Evolutionary conservation across 2,888 invertebrate genomes (phyloP).

Genomic region (Gerris lacustris): DNA sequence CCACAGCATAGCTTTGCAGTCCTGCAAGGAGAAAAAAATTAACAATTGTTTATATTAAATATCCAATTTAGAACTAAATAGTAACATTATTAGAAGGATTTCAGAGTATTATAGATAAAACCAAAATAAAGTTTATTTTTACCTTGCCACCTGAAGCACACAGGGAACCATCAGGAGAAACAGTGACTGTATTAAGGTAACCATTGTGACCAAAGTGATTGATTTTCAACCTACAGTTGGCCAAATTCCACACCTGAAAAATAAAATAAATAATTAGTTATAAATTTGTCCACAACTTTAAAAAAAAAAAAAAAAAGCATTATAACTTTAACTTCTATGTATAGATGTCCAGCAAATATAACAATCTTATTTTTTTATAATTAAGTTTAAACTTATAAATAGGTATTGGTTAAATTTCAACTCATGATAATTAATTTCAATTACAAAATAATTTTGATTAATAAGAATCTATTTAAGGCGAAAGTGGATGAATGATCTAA

Average conservation of each 20-base stretch:
- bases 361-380: no score
- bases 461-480: no score
- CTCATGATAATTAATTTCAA: no score
- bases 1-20: constrained; percentile 99
- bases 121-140: constrained; percentile 17
- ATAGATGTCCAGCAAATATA: no score
- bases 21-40: constrained; percentile 40
- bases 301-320: constrained; percentile 15
- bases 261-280: constrained; percentile 23
- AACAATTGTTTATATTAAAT: not conserved
- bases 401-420: no score
- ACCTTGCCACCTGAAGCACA: constrained; percentile 98
- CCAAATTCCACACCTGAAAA: constrained; percentile 85
- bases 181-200: constrained; percentile 95
- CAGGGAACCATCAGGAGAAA: constrained; percentile 96
- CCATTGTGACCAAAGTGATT: constrained; percentile 96
- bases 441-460: no score
- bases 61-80: not conserved
- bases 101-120: not conserved
- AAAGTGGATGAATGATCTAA: no score
- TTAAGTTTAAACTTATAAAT: no score
- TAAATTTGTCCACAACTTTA: no score
- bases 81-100: not conserved
- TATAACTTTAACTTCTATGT: no score
- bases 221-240: constrained; percentile 96